Conservation (phyloP, 2,113 vertebrate species). For the Sebastes fasciatus region DNA sequence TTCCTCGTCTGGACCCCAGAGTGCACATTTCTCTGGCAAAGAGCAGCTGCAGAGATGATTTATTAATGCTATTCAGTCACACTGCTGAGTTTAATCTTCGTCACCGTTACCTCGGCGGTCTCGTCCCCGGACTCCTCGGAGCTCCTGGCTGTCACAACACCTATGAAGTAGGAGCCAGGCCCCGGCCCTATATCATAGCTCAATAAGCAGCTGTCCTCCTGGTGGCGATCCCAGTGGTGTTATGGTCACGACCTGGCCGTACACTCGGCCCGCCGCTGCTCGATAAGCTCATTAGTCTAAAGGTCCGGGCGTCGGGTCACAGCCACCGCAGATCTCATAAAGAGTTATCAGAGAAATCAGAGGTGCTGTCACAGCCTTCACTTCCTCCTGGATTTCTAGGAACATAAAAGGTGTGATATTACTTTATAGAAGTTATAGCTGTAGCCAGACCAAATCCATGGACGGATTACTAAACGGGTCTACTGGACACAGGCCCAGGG, state of each 20-base stretch:
- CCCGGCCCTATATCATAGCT: constrained; percentile 53
- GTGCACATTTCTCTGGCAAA: constrained; percentile 17
- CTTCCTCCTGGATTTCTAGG: not conserved
- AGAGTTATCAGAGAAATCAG: constrained; percentile 9
- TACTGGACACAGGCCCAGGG: no score
- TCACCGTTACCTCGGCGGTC: constrained; percentile 40
- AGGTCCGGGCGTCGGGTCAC: constrained; percentile 11
- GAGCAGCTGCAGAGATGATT: constrained; percentile 61
- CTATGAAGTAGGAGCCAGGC: constrained; percentile 45
- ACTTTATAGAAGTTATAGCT: no score
- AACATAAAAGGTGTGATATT: not conserved
- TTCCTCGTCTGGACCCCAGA: not conserved
- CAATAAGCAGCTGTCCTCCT: constrained; percentile 57
- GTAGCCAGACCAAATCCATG: no score
- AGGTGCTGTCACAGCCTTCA: not conserved
- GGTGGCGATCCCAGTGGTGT: constrained; percentile 33
- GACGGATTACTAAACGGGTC: no score
- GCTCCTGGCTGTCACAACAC: constrained; percentile 43
- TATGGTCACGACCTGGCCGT: constrained; percentile 32
- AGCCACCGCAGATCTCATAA: constrained; percentile 8
- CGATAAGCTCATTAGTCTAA: constrained; percentile 33
- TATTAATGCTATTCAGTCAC: constrained; percentile 58
- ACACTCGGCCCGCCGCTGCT: constrained; percentile 16
- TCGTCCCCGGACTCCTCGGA: constrained; percentile 24
- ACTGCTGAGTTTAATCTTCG: constrained; percentile 62